phyloP scores from a whole-genome alignment of 2,888 invertebrate genomes.

The Leptodirus hochenwartii region DNA sequence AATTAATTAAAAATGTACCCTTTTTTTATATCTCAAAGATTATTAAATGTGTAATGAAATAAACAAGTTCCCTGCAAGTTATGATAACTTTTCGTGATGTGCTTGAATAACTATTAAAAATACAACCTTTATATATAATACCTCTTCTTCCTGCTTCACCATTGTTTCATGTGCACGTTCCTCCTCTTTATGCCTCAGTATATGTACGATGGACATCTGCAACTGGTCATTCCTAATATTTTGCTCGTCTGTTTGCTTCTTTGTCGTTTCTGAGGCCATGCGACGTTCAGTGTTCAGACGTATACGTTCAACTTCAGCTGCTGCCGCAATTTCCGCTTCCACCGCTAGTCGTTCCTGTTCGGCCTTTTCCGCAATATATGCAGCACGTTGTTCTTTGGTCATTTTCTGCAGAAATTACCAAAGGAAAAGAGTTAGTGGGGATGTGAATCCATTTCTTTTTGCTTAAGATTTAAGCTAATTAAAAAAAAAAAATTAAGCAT shows the following conservation, averaged over 20 bases:
- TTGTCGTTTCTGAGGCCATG: constrained; percentile 23
- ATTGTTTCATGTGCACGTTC: not conserved
- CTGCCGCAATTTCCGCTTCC: constrained; percentile 13
- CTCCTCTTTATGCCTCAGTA: not conserved
- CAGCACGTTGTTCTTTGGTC: constrained; percentile 4
- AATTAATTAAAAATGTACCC: constrained; percentile 1
- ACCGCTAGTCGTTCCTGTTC: constrained; percentile 9
- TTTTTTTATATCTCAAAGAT: too few species aligned
- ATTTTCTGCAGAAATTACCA: not conserved
- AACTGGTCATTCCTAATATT: constrained; percentile 19
- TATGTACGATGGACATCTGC: constrained; percentile 9
- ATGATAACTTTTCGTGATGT: too few species aligned
- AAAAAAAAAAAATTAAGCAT: too few species aligned
- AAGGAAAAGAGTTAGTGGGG: too few species aligned
- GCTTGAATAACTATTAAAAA: too few species aligned
- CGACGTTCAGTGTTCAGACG: constrained; percentile 18
- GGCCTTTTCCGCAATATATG: constrained; percentile 5
- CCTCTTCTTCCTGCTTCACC: constrained; percentile 5
- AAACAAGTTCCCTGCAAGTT: too few species aligned
- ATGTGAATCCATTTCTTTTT: too few species aligned
- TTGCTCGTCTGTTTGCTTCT: constrained; percentile 19
- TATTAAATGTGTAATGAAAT: too few species aligned
- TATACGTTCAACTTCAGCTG: constrained; percentile 16
- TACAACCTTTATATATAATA: too few species aligned
- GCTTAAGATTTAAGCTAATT: too few species aligned